A percentile compares a stretch with the other conserved stretches of the same genome.
Conservation (phyloP, 2,888 invertebrate genomes). For the Tenthredo scrophulariae region DNA sequence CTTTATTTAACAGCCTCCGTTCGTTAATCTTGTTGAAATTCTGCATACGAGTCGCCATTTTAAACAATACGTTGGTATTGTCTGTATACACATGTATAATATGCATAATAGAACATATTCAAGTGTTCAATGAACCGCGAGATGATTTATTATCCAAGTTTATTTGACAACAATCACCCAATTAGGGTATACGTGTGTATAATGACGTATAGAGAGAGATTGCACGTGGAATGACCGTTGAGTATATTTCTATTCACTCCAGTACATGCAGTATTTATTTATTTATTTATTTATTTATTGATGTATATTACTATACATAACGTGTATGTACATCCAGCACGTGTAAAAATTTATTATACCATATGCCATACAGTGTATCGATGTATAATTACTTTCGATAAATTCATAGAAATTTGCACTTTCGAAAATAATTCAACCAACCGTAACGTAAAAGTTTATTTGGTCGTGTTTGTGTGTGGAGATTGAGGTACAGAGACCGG, state of each 20-base stretch:
- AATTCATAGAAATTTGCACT: conserved; percentile 15
- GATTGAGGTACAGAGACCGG: background rate
- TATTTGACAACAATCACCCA: conserved; percentile 49
- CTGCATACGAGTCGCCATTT: background rate
- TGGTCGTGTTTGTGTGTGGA: background rate
- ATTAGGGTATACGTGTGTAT: conserved; percentile 15
- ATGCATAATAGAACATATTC: background rate
- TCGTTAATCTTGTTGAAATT: background rate
- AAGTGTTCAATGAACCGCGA: conserved; percentile 45
- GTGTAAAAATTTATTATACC: background rate
- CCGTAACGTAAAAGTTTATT: conserved; percentile 10
- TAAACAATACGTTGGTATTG: background rate
- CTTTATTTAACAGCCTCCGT: conserved; percentile 61
- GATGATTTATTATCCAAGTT: conserved; percentile 39
- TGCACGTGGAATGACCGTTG: background rate
- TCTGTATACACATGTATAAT: background rate
- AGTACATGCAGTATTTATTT: background rate
- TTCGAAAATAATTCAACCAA: conserved; percentile 30
- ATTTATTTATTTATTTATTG: too few species aligned
- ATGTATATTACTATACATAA: too few species aligned
- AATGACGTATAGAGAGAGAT: background rate
- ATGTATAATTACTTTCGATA: conserved; percentile 11
- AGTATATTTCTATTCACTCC: conserved; percentile 4
- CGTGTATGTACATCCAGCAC: background rate
- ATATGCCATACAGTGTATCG: background rate